phyloP scores from a whole-genome alignment of 2,888 invertebrate genomes.

The Phoronis australis region DNA sequence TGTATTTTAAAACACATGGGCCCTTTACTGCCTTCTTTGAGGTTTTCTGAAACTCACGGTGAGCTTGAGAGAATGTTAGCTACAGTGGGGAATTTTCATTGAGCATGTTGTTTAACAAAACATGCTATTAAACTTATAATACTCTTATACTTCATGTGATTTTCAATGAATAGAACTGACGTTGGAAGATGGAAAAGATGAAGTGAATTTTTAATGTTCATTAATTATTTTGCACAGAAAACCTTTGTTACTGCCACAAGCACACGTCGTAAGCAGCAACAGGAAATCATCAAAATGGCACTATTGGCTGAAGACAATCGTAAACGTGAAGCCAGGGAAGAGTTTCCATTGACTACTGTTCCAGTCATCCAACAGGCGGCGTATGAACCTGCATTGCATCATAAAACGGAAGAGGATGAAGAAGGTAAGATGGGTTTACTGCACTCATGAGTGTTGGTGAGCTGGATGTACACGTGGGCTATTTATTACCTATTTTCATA shows the following conservation, averaged over 20 bases:
- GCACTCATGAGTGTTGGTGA: too few relatives aligned
- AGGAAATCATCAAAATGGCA: conserved; percentile 92
- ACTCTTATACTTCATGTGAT: too few relatives aligned
- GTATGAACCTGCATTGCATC: conserved; percentile 87
- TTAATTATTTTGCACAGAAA: conserved; percentile 33
- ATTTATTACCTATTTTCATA: too few relatives aligned
- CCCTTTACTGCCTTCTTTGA: too few relatives aligned
- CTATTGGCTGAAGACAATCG: conserved; percentile 94
- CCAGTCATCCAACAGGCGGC: conserved; percentile 89
- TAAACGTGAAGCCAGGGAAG: conserved; percentile 87
- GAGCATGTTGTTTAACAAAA: too few relatives aligned
- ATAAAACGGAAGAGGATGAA: conserved; percentile 55
- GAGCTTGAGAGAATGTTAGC: too few relatives aligned
- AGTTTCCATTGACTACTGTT: conserved; percentile 90
- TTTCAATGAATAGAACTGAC: too few relatives aligned
- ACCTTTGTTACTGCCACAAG: conserved; percentile 95
- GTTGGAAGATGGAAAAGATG: not conserved
- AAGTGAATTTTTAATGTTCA: not conserved
- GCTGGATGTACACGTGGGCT: too few relatives aligned
- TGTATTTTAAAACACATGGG: too few relatives aligned
- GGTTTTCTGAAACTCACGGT: too few relatives aligned
- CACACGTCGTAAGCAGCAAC: conserved; percentile 97
- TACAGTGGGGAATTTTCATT: too few relatives aligned
- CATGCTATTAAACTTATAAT: too few relatives aligned
- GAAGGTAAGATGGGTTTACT: conserved; percentile 43